Conservation (phyloP, 1,140 invertebrate genomes). For the Neoseiulus cucumeris region DNA sequence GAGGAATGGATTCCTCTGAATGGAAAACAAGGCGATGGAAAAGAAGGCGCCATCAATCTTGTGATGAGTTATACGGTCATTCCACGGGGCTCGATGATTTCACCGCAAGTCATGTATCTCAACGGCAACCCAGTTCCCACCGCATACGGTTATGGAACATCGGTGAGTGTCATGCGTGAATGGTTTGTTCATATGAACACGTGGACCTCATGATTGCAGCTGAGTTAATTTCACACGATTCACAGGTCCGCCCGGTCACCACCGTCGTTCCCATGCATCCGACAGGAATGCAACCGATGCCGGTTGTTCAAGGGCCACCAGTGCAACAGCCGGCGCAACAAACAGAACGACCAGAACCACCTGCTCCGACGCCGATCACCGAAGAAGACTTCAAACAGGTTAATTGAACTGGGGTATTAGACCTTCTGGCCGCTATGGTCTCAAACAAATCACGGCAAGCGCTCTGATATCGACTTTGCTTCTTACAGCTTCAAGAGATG, state of each 20-base stretch:
- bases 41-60: slow-evolving; percentile 56
- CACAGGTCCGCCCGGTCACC: too few relatives aligned
- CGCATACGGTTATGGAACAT: background rate
- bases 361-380: slow-evolving; percentile 32
- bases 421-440: too few relatives aligned
- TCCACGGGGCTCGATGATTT: slow-evolving; percentile 20
- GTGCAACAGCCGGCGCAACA: slow-evolving; percentile 14
- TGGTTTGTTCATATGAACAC: background rate
- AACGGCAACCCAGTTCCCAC: background rate
- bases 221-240: too few relatives aligned
- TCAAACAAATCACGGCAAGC: background rate
- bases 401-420: slow-evolving; percentile 15
- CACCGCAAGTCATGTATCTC: slow-evolving; percentile 8
- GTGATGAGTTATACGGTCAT: slow-evolving; percentile 41
- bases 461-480: background rate
- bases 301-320: slow-evolving; percentile 35
- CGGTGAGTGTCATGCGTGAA: background rate
- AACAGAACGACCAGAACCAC: slow-evolving; percentile 21
- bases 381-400: slow-evolving; percentile 57
- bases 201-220: background rate
- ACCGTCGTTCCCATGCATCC: slow-evolving; percentile 35
- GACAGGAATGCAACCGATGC: slow-evolving; percentile 19
- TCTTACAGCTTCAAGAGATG: slow-evolving; percentile 65
- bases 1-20: slow-evolving; percentile 82
- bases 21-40: slow-evolving; percentile 75